These are phyloP conservation scores for Ctena decussata DNA, from an alignment of 2,888 invertebrate genomes.

Conservation along the genomic window DNA sequence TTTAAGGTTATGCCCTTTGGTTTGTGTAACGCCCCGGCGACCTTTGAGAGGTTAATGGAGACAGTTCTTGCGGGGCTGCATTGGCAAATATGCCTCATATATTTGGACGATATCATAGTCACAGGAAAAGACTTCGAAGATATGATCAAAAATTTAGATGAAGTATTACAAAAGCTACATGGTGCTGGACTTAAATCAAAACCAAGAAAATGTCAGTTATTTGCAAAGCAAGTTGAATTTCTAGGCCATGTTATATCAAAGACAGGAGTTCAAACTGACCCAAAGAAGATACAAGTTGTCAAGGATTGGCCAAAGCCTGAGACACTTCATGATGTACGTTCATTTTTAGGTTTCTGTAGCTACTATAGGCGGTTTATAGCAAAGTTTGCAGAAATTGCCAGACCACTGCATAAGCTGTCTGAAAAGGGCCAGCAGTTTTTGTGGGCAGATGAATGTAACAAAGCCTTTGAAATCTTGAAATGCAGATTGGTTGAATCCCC, in stretches of 20 bases:
- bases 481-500: too few species aligned
- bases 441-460: not conserved
- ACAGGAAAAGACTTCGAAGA: not conserved
- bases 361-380: conserved; percentile 17
- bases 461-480: conserved; percentile 6
- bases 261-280: conserved; percentile 6
- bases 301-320: conserved; percentile 7
- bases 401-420: conserved; percentile 25
- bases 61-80: not conserved
- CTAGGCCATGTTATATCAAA: conserved; percentile 9
- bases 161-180: too few species aligned
- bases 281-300: conserved; percentile 5
- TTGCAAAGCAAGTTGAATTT: too few species aligned
- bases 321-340: not conserved
- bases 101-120: conserved; percentile 7
- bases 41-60: conserved; percentile 8
- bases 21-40: too few species aligned
- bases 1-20: too few species aligned
- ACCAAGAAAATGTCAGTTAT: too few species aligned
- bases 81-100: too few species aligned
- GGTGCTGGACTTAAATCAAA: not conserved
- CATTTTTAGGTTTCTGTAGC: too few species aligned
- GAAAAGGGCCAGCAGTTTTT: too few species aligned
- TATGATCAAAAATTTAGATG: too few species aligned
- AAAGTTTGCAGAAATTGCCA: not conserved